Conservation (phyloP, 2,888 invertebrate species). For the Trichogramma evanescens region DNA sequence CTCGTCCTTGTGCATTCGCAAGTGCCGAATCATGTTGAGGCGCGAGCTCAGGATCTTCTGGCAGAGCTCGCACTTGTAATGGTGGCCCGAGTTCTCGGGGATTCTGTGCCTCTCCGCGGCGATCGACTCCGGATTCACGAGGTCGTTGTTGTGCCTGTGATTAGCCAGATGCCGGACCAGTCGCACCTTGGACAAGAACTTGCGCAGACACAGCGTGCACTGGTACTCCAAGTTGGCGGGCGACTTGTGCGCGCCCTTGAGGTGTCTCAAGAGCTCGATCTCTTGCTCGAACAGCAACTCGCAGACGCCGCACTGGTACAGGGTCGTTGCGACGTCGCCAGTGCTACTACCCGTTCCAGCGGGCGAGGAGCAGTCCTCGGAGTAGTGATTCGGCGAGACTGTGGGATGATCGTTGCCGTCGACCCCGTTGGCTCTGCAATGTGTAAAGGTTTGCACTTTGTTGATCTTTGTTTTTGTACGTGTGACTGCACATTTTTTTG, state of each 20-base stretch:
- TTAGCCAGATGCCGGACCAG: constrained; percentile 2
- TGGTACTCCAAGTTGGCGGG: background rate
- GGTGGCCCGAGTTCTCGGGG: background rate
- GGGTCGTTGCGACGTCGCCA: background rate
- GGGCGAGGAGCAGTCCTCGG: no score
- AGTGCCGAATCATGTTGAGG: constrained; percentile 49
- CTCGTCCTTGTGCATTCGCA: constrained; percentile 47
- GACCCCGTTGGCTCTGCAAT: background rate
- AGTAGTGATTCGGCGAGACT: no score
- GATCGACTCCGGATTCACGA: background rate
- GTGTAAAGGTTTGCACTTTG: no score
- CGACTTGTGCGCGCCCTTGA: background rate
- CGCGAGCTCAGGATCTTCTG: constrained; percentile 38
- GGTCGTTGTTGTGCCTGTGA: background rate
- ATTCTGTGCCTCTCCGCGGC: background rate
- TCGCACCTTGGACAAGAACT: background rate
- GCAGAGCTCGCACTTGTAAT: constrained; percentile 48
- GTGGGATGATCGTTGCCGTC: background rate
- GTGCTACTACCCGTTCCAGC: no score
- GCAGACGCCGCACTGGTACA: constrained; percentile 14
- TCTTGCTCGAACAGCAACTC: constrained; percentile 1
- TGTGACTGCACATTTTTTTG: background rate
- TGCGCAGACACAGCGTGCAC: constrained; percentile 7
- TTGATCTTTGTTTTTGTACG: background rate
- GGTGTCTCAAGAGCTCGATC: constrained; percentile 3